Evolutionary conservation across 2,113 vertebrate genomes (phyloP).

Genomic region (Carollia perspicillata): DNA sequence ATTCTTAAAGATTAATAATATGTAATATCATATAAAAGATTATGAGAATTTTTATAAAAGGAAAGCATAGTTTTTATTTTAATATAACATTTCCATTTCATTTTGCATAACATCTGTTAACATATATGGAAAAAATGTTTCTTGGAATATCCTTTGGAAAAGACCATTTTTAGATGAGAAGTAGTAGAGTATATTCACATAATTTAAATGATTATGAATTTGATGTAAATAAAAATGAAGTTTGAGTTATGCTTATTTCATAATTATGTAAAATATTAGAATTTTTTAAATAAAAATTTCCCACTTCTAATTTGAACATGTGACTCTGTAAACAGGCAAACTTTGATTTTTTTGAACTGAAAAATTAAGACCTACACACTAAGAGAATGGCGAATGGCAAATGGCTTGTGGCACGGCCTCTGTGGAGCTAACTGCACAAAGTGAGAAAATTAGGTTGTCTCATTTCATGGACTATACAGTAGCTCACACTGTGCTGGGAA

Average conservation of each 20-base stretch:
- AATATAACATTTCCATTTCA: neutral
- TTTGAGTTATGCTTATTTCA: neutral
- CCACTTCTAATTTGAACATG: neutral
- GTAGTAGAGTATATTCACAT: neutral
- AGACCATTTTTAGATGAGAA: neutral
- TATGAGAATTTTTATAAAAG: slow-evolving; percentile 1
- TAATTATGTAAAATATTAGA: neutral
- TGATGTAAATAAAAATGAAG: neutral
- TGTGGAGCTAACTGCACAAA: neutral
- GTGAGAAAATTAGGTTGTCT: slow-evolving; percentile 45
- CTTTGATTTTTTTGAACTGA: neutral
- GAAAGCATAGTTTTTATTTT: neutral
- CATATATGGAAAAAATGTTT: neutral
- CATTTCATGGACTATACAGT: neutral
- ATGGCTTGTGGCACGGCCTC: neutral
- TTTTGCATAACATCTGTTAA: neutral
- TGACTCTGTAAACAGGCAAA: neutral
- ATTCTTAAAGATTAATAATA: neutral
- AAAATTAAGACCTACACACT: neutral
- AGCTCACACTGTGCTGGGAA: slow-evolving; percentile 36
- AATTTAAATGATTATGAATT: neutral
- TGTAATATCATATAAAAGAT: neutral
- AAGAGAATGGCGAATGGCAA: neutral
- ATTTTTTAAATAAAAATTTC: neutral
- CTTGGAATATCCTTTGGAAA: neutral